Evolutionary conservation across 2,113 vertebrate genomes (phyloP).

Genomic region (Psephotus haematonotus): DNA sequence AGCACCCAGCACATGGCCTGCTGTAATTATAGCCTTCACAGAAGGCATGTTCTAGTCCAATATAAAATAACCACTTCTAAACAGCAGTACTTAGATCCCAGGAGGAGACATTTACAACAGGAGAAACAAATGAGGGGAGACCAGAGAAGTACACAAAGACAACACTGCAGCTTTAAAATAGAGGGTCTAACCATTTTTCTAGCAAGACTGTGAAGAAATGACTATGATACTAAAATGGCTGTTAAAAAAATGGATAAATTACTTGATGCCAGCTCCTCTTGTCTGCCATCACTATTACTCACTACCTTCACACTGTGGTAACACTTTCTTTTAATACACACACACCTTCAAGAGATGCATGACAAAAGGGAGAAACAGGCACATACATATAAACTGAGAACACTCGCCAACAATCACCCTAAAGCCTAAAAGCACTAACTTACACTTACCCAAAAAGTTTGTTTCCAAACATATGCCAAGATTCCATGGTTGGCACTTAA

Average conservation of each 20-base stretch:
- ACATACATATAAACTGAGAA: not conserved
- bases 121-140: not conserved
- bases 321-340: not conserved
- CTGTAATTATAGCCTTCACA: constrained; percentile 20
- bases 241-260: not conserved
- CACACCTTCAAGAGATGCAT: not conserved
- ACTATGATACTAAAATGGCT: not conserved
- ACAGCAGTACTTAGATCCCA: not conserved
- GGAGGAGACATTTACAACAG: not conserved
- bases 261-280: not conserved
- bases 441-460: not conserved
- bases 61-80: not conserved
- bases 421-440: not conserved
- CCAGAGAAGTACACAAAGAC: not conserved
- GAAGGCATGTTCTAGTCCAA: not conserved
- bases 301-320: not conserved
- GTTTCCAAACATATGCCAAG: not conserved
- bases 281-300: not conserved
- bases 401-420: not conserved
- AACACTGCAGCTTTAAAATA: not conserved
- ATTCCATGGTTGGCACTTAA: not conserved
- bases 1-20: not conserved
- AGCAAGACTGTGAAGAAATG: not conserved
- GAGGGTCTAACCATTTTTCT: not conserved
- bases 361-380: not conserved